A percentile compares a stretch with the other conserved stretches of the same genome.
phyloP scores from a whole-genome alignment of 2,888 invertebrate genomes.

The Strigamia crassipes region DNA sequence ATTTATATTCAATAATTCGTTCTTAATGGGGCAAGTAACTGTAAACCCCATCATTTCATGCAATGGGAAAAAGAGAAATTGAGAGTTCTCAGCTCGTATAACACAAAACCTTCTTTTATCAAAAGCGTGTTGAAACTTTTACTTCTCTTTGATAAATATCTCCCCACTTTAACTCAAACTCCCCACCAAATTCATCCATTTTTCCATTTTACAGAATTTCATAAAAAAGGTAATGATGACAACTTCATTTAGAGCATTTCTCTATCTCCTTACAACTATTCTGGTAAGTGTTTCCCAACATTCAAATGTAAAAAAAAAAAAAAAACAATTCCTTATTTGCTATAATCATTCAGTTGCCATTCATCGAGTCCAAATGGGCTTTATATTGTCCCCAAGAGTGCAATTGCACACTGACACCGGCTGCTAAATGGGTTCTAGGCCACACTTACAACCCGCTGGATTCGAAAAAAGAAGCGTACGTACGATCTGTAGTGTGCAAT shows the following conservation, averaged over 20 bases:
- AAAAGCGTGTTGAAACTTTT: not conserved
- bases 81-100: not conserved
- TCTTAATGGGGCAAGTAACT: not conserved
- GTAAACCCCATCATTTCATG: not conserved
- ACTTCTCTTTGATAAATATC: not conserved
- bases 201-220: not conserved
- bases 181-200: not conserved
- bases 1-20: not conserved
- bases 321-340: not conserved
- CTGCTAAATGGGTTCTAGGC: slow-evolving; percentile 1
- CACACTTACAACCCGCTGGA: not conserved
- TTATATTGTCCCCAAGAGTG: not conserved
- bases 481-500: not conserved
- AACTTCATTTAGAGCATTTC: not conserved
- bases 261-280: not conserved
- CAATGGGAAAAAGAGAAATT: not conserved
- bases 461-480: not conserved
- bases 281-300: not conserved
- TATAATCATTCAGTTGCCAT: not conserved
- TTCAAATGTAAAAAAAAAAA: not conserved
- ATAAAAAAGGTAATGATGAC: not conserved
- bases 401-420: not conserved
- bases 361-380: not conserved
- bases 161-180: not conserved
- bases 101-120: not conserved